Base-by-base conservation (phyloP, 2,888 invertebrate species). In the Drosophila fulvimacula region DNA sequence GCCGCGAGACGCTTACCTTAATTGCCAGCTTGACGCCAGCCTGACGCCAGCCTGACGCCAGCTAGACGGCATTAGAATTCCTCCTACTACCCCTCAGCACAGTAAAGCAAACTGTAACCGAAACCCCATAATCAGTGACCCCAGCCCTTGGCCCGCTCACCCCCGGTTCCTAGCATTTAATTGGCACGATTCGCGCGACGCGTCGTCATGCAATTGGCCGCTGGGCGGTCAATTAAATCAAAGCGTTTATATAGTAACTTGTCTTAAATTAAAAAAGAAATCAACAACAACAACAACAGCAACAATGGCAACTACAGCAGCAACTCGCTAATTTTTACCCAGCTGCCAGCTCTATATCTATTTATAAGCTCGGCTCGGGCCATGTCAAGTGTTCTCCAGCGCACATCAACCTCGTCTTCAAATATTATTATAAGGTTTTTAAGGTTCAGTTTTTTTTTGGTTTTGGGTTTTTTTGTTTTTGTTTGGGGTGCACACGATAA, bases 1-100 rank as follows among this genome's bases (percentile, higher is more conserved):
- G 51, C 60, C 65, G 60, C 61, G 30, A 69, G 75, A 70, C 79
- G 79, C 79, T 79, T 79, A 64, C 53, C 77, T 77, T 78, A 80
- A 80, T 78, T 78, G 73, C 80, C 60, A 51, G 75, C 60, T 61
- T 67, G 79, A 79, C 80, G 80, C 80, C 76, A 72, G 80, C 55
- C 72, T 82, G 82, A 88, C 82, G 82, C 88, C 82, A 88, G 73
- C 66, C 72, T 82, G 82, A 88, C 82, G 82, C 88, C 82, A 88
- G 73, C 66, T 68, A 62, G 81, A 68, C 68, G 65, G 78, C 73
- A 81, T 78, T 78, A 78, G 78, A 78, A 73, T 53, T 34, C 32
- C 38, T 38, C 52, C 44, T 30, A n/a, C 44, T 34, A 15, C 49
- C 42, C 65, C 36, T n/a, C 21, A 13, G 24, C 61, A 30, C 46